phyloP scores from a whole-genome alignment of 2,113 vertebrate genomes.

The Rana temporaria region DNA sequence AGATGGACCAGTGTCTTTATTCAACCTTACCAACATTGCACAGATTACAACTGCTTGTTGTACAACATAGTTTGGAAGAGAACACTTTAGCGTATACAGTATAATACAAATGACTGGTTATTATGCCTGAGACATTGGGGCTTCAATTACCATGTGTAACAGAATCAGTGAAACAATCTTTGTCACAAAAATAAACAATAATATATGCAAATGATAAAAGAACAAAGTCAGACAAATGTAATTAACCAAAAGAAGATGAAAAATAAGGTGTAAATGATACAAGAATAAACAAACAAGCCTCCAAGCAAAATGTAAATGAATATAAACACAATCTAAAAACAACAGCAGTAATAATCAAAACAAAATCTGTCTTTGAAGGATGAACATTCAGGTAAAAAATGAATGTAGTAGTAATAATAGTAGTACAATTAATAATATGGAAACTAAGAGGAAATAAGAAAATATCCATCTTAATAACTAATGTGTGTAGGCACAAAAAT shows the following conservation, averaged over 20 bases:
- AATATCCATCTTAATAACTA: too few species aligned
- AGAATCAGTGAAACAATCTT: too few species aligned
- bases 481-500: too few species aligned
- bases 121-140: not conserved
- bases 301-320: conserved; percentile 30
- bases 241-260: conserved; percentile 19
- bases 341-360: conserved; percentile 49
- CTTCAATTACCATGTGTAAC: not conserved
- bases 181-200: conserved; percentile 5
- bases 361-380: conserved; percentile 44
- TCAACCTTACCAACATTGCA: too few species aligned
- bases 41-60: too few species aligned
- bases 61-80: too few species aligned
- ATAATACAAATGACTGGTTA: not conserved
- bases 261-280: conserved; percentile 18
- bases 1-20: too few species aligned
- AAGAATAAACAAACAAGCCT: conserved; percentile 39
- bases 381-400: conserved; percentile 32
- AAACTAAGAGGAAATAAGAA: too few species aligned
- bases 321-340: conserved; percentile 37
- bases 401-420: not conserved
- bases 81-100: not conserved
- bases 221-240: conserved; percentile 30
- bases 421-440: not conserved
- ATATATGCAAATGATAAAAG: not conserved